Base-by-base conservation (phyloP, 1,140 invertebrate species). In the Nylanderia fulva region DNA sequence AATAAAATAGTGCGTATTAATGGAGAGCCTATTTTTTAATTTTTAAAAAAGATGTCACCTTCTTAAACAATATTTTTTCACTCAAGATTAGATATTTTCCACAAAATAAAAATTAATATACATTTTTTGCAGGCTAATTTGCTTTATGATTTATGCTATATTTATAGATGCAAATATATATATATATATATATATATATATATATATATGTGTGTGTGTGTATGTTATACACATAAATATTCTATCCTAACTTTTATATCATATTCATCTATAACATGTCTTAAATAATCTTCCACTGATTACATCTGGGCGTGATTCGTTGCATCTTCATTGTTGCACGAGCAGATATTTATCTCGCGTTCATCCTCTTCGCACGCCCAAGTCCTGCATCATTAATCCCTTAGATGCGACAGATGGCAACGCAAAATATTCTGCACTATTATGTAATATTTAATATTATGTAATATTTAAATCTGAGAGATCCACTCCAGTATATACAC, bases 271-370 rank as follows among this genome's bases (percentile, higher is more conserved):
- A n/a, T n/a, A 61, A 42, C 11, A 7, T 45, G 9, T 9, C 42
- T 61, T 42, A 75, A 75, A 42, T 60, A n/a, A 42, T 42, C 27
- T 61, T 36, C 18, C 54, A 33, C 8, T 13, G 71, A 75, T 75
- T 42, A 61, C n/a, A 75, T 75, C 72, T 27, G 18, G 13, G 8
- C n/a, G 24, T 39, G n/a, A 42, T 42, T 69, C 52, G 33, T 21
- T 7, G 52, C 21, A 18, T 29, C 9, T 42, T 76, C 39, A 61
- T 29, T 61, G 24, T 60, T 29, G n/a, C 54, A 74, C 33, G n/a
- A 74, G 21, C 71, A 74, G 54, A 45, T 69, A 9, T 68, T 45
- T 68, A 24, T 68, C 39, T 45, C 39, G 39, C 39, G 11, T 21
- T 68, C 39, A 68, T 45, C 39, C 39, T 45, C 9, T 45, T 68